Percentiles rank a stretch among this genome's conserved stretches.
phyloP scores from a whole-genome alignment of 2,797 vertebrate genomes.

The Sebastes kiyomatsui region DNA sequence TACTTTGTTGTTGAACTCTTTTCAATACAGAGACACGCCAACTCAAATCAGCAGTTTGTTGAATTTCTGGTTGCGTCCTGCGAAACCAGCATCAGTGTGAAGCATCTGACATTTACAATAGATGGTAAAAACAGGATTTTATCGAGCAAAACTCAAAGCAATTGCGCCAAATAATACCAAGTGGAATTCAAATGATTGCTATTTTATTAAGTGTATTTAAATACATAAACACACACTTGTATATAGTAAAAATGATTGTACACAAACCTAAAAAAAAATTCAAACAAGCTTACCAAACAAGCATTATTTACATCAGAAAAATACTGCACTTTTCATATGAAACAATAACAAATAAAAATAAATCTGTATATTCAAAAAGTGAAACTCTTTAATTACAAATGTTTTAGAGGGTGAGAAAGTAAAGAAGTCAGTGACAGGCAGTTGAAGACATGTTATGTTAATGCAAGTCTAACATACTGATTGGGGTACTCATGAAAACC shows the following conservation, averaged over 20 bases:
- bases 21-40: not conserved
- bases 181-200: constrained; percentile 34
- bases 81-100: not conserved
- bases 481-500: constrained; percentile 54
- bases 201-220: constrained; percentile 85
- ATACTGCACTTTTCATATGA: constrained; percentile 79
- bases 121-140: not conserved
- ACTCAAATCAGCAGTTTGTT: not conserved
- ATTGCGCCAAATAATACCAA: constrained; percentile 6
- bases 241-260: constrained; percentile 78
- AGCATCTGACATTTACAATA: not conserved
- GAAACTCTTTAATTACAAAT: constrained; percentile 64
- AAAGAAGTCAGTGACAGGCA: constrained; percentile 42
- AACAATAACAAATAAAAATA: constrained; percentile 72
- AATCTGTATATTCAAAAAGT: constrained; percentile 59
- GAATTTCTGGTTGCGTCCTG: not conserved
- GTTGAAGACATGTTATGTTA: constrained; percentile 49
- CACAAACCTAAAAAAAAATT: constrained; percentile 68
- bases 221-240: constrained; percentile 80
- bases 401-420: constrained; percentile 19
- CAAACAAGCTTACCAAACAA: constrained; percentile 76
- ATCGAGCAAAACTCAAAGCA: not conserved
- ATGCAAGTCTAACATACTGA: constrained; percentile 59
- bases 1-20: constrained; percentile 3
- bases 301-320: constrained; percentile 84